phyloP scores from a whole-genome alignment of 2,888 invertebrate genomes.

The Lycaena phlaeas region DNA sequence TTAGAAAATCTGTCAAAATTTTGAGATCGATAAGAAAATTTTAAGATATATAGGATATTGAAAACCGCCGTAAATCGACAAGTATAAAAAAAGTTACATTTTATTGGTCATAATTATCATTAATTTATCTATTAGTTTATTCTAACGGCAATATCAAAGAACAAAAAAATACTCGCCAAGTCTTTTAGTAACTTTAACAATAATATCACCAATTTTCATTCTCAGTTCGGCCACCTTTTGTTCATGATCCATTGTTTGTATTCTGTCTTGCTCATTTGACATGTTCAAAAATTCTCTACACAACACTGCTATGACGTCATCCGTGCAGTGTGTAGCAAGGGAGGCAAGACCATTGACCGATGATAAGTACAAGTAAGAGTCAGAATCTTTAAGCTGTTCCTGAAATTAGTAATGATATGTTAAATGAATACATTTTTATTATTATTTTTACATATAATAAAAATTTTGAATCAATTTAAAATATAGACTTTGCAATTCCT shows the following conservation, averaged over 20 bases:
- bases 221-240: constrained; percentile 71
- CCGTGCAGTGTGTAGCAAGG: constrained; percentile 77
- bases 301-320: constrained; percentile 77
- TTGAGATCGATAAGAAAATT: too few species aligned
- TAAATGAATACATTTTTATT: too few species aligned
- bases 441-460: too few species aligned
- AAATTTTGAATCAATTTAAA: too few species aligned
- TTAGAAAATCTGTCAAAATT: too few species aligned
- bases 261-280: constrained; percentile 29
- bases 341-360: constrained; percentile 84
- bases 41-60: too few species aligned
- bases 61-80: too few species aligned
- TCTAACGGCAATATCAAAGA: too few species aligned
- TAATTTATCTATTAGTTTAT: too few species aligned
- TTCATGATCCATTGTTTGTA: constrained; percentile 36
- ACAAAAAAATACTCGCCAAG: constrained; percentile 79
- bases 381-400: constrained; percentile 83
- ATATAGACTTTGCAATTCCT: too few species aligned
- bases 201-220: constrained; percentile 86
- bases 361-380: constrained; percentile 87
- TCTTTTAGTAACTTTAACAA: constrained; percentile 79
- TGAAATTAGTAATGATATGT: constrained; percentile 34
- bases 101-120: too few species aligned
- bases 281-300: constrained; percentile 76
- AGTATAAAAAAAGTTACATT: too few species aligned